Evolutionary conservation across 2,113 vertebrate species (phyloP).

Genomic region (Herpetotheres cachinnans): DNA sequence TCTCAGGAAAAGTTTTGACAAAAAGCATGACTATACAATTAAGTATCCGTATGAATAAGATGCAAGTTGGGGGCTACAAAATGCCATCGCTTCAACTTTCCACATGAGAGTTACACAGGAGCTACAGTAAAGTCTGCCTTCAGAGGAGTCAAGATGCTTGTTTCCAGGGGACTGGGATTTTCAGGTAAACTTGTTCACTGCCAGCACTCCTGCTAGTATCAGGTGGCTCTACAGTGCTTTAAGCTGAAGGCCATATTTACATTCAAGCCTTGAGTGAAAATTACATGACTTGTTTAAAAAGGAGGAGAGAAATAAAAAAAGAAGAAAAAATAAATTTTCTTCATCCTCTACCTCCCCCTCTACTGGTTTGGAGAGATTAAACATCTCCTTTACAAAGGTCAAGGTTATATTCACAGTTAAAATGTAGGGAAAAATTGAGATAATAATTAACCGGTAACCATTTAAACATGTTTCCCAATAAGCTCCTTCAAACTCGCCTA

Average conservation of each 20-base stretch:
- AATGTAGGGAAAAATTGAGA: not conserved
- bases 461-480: constrained; percentile 36
- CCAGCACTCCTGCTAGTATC: not conserved
- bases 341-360: not conserved
- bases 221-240: not conserved
- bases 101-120: not conserved
- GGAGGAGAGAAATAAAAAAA: no score
- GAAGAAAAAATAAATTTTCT: not conserved
- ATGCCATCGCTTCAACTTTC: not conserved
- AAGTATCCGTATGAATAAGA: not conserved
- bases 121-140: not conserved
- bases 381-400: constrained; percentile 13
- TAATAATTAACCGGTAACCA: constrained; percentile 59
- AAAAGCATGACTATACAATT: not conserved
- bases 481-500: constrained; percentile 4
- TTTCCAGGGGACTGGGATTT: not conserved
- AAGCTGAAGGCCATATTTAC: not conserved
- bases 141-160: not conserved
- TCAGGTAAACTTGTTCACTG: not conserved
- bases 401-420: constrained; percentile 44
- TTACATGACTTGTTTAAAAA: not conserved
- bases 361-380: not conserved
- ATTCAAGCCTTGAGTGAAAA: not conserved
- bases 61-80: not conserved
- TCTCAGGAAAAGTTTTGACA: not conserved